A percentile compares a stretch with the other conserved stretches of the same genome.
These are phyloP conservation scores for Melanotaenia duboulayi DNA, from an alignment of 2,113 vertebrate genomes.

Conservation along the genomic window DNA sequence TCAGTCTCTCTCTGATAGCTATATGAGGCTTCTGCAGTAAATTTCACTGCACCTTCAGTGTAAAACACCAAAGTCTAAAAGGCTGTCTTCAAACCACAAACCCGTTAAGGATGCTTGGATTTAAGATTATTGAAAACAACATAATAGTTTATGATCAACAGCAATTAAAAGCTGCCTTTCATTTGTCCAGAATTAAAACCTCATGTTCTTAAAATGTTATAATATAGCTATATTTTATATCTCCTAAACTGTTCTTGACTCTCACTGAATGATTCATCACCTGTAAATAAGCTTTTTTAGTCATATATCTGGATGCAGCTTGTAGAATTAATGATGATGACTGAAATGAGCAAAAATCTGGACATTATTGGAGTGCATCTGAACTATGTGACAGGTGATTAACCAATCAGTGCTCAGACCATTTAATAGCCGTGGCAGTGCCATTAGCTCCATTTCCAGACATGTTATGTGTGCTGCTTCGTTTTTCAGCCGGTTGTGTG, in stretches of 20 bases:
- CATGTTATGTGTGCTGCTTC: conserved; percentile 13
- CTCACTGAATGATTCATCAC: not conserved
- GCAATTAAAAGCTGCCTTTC: conserved; percentile 25
- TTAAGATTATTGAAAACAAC: conserved; percentile 9
- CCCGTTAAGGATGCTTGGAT: conserved; percentile 17
- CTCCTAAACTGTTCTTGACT: not conserved
- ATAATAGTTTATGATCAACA: conserved; percentile 32
- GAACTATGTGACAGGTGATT: not conserved
- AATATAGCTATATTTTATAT: fast-evolving
- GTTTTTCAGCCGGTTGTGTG: conserved; percentile 16
- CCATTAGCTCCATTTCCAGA: conserved; percentile 17
- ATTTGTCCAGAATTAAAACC: conserved; percentile 15
- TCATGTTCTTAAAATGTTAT: not conserved
- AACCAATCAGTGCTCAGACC: conserved; percentile 15
- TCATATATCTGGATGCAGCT: not conserved
- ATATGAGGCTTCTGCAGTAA: conserved; percentile 39
- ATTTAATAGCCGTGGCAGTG: not conserved
- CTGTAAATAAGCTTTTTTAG: not conserved
- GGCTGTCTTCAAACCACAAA: conserved; percentile 19
- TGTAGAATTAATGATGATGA: not conserved
- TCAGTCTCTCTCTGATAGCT: conserved; percentile 37
- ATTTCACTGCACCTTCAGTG: conserved; percentile 37
- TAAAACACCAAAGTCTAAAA: conserved; percentile 20
- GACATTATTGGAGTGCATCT: conserved; percentile 4
- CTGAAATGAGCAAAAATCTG: not conserved